Percentiles rank a stretch among this genome's conserved stretches.
These are phyloP conservation scores for Strigamia transsilvanica DNA, from an alignment of 2,888 invertebrate genomes.

Conservation along the genomic window DNA sequence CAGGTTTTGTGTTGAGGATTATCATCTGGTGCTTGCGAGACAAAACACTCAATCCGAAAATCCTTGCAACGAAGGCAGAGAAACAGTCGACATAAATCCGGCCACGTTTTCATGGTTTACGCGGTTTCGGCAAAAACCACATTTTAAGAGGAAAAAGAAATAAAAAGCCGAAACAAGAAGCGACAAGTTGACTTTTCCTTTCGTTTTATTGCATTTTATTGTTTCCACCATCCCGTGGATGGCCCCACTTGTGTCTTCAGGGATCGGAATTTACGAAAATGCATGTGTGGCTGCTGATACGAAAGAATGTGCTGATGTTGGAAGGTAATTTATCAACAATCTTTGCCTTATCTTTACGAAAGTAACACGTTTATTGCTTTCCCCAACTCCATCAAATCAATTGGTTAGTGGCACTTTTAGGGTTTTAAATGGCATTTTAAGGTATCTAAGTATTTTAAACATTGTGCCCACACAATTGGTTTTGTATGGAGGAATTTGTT, in stretches of 20 bases:
- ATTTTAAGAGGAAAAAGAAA: neutral
- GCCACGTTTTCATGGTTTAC: neutral
- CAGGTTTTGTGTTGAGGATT: neutral
- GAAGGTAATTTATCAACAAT: constrained; percentile 69
- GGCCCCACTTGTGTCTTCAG: constrained; percentile 51
- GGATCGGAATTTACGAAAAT: constrained; percentile 71
- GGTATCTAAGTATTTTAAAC: no score
- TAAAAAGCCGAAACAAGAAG: neutral
- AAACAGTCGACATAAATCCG: neutral
- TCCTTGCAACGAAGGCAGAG: neutral
- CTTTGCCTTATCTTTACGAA: neutral
- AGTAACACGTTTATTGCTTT: neutral
- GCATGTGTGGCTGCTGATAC: constrained; percentile 80
- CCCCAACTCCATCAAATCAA: no score
- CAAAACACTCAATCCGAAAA: neutral
- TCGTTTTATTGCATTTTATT: no score
- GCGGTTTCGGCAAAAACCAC: neutral
- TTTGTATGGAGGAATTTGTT: no score
- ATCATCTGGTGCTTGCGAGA: neutral
- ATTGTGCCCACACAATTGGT: no score
- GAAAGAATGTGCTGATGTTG: constrained; percentile 76
- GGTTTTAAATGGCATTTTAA: no score
- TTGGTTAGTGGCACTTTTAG: no score
- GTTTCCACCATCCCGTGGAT: constrained; percentile 16
- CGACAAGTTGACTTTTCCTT: neutral